A percentile compares a stretch with the other conserved stretches of the same genome.
Evolutionary conservation across 2,113 vertebrate genomes (phyloP).

Genomic region (Cinclus mexicanus): DNA sequence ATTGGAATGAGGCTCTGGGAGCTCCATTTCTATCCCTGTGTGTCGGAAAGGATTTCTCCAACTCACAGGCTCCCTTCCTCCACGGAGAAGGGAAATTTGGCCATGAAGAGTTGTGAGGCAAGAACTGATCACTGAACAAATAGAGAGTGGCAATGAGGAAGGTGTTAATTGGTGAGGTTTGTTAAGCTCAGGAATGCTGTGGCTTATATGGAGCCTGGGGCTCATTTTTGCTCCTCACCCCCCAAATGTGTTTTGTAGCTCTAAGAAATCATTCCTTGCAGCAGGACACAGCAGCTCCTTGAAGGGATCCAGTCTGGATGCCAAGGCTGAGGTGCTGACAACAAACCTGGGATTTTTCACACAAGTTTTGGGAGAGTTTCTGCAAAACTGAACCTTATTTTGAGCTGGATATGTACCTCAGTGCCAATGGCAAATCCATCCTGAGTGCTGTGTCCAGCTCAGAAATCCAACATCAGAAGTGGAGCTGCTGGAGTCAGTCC

Average conservation of each 20-base stretch:
- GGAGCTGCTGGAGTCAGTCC: accelerated
- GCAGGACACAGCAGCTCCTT: not conserved
- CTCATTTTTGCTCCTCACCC: not conserved
- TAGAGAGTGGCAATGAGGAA: not conserved
- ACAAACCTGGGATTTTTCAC: not conserved
- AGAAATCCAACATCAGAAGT: not conserved
- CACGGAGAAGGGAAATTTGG: not conserved
- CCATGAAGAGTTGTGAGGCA: not conserved
- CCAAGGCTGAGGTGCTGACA: not conserved
- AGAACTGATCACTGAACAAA: not conserved
- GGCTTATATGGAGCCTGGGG: not conserved
- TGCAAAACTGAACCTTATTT: not conserved
- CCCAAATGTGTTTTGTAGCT: not conserved
- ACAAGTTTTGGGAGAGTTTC: not conserved
- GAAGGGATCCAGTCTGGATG: not conserved
- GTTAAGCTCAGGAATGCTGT: accelerated
- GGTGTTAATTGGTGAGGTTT: not conserved
- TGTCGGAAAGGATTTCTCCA: not conserved
- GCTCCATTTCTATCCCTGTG: not conserved
- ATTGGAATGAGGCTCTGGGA: not conserved
- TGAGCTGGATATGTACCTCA: not conserved
- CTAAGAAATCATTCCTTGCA: not conserved
- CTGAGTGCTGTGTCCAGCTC: not conserved
- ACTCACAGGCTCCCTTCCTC: not conserved
- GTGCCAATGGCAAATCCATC: not conserved